These are phyloP conservation scores for Bradynema listronoti DNA, from an alignment of 1,140 invertebrate genomes.

Conservation along the genomic window DNA sequence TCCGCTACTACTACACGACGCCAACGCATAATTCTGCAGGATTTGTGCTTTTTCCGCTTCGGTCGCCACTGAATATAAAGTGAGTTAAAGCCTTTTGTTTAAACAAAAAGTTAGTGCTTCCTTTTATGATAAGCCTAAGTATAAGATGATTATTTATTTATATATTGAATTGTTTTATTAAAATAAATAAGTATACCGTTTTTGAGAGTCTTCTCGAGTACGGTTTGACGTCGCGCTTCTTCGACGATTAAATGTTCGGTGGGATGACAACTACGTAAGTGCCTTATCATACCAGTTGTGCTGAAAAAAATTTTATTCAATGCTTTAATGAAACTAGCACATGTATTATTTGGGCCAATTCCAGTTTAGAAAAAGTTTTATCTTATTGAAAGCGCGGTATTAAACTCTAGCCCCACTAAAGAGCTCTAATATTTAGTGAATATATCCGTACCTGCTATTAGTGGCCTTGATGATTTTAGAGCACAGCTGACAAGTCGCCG, in stretches of 20 bases:
- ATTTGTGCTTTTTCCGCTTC: not conserved
- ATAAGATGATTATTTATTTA: not conserved
- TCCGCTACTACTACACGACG: no score
- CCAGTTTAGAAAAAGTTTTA: not conserved
- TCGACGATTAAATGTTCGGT: constrained; percentile 25
- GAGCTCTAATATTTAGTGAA: constrained; percentile 1
- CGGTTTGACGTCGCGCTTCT: constrained; percentile 18
- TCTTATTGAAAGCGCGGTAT: not conserved
- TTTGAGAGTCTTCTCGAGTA: constrained; percentile 22
- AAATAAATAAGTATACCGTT: constrained; percentile 23
- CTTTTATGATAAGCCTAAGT: not conserved
- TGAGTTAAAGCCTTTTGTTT: not conserved
- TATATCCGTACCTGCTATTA: constrained; percentile 38
- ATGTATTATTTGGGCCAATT: not conserved
- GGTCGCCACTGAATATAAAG: not conserved
- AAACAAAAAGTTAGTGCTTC: not conserved
- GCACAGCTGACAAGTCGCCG: constrained; percentile 31
- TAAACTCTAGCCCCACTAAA: not conserved
- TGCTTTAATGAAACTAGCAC: not conserved
- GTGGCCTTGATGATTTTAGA: constrained; percentile 37
- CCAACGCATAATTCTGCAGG: constrained; percentile 1
- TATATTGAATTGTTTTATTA: not conserved
- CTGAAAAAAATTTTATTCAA: constrained; percentile 14
- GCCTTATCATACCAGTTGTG: constrained; percentile 39
- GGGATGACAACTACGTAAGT: constrained; percentile 32